These are phyloP conservation scores for Gallinago solitaria DNA, from an alignment of 2,797 vertebrate genomes.

Conservation along the genomic window DNA sequence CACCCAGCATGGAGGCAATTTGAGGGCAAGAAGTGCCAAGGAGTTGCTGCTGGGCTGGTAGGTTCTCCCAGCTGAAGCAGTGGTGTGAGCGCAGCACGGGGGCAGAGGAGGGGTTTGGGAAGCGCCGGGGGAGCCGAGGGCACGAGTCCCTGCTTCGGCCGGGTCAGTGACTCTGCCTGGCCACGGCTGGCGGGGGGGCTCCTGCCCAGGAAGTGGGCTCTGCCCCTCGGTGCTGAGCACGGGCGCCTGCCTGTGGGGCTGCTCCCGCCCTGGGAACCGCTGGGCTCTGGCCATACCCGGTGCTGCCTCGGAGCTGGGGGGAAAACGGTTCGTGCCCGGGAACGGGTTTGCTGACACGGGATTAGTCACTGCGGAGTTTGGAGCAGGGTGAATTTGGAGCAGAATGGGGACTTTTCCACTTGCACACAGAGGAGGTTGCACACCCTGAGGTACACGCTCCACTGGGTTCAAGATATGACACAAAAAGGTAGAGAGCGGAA, in stretches of 20 bases:
- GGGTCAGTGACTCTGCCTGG: neutral
- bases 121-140: neutral
- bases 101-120: neutral
- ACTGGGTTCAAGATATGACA: neutral
- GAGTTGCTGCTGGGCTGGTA: neutral
- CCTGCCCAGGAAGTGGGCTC: neutral
- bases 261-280: neutral
- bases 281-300: neutral
- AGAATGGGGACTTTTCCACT: neutral
- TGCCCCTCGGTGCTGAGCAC: neutral
- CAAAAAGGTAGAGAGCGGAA: neutral
- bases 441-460: neutral
- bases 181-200: neutral
- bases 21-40: neutral
- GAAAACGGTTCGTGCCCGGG: fast-evolving
- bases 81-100: neutral
- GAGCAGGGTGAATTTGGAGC: neutral
- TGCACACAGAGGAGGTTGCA: neutral
- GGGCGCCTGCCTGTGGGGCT: neutral
- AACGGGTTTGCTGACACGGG: neutral
- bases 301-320: neutral
- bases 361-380: neutral
- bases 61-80: neutral
- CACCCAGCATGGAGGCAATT: neutral
- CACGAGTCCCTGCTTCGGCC: fast-evolving